phyloP scores from a whole-genome alignment of 2,888 invertebrate genomes.

The Rotaria macrura region DNA sequence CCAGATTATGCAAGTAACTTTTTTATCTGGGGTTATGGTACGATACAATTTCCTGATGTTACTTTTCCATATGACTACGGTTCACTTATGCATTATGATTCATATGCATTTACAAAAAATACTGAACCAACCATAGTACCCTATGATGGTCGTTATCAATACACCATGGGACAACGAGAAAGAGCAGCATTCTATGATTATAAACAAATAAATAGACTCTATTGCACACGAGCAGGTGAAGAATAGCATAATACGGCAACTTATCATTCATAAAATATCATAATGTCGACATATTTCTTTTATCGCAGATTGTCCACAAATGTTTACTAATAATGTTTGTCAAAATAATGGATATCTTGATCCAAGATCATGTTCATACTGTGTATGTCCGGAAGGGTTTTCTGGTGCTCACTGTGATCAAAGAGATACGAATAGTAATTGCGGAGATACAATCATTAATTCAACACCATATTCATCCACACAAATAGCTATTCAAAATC shows the following conservation, averaged over 20 bases:
- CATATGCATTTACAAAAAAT: not conserved
- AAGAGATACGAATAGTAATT: not conserved
- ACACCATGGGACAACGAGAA: not conserved
- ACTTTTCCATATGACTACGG: not conserved
- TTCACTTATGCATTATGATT: not conserved
- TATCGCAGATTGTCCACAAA: not conserved
- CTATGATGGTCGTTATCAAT: not conserved
- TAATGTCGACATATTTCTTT: too few relatives aligned
- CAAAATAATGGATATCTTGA: slow-evolving; percentile 2
- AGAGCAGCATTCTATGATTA: slow-evolving; percentile 13
- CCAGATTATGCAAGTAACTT: not conserved
- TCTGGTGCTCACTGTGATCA: not conserved
- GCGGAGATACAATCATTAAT: not conserved
- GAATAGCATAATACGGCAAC: too few relatives aligned
- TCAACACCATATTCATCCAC: not conserved
- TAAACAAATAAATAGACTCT: slow-evolving; percentile 10
- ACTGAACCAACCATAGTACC: not conserved
- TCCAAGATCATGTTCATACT: not conserved
- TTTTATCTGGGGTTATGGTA: not conserved
- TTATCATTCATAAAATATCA: too few relatives aligned
- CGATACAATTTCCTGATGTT: not conserved
- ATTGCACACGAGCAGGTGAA: not conserved
- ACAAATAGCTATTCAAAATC: not conserved
- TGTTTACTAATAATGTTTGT: not conserved
- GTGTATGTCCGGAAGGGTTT: not conserved